These are phyloP conservation scores for Periplaneta americana DNA, from an alignment of 1,140 invertebrate species.

Conservation along the genomic window DNA sequence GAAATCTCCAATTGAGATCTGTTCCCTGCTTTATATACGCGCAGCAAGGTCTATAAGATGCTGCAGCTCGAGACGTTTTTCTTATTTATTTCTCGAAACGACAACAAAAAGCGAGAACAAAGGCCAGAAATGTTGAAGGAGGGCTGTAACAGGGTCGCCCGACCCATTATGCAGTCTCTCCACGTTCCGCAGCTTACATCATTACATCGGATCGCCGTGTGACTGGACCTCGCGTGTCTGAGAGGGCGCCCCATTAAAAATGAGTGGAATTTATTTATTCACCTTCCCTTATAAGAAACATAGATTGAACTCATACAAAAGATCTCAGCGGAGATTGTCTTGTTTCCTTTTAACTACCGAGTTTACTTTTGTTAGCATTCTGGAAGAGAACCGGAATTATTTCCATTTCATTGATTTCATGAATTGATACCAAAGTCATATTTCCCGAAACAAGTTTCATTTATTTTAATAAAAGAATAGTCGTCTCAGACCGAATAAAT, in stretches of 20 bases:
- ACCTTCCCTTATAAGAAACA: background rate
- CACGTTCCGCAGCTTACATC: background rate
- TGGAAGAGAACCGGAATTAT: background rate
- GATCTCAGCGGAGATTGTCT: background rate
- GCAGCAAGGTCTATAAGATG: background rate
- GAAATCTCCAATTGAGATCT: background rate
- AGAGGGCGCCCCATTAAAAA: background rate
- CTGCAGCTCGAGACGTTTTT: background rate
- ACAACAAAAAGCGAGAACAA: background rate
- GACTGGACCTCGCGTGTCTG: background rate
- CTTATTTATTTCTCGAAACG: background rate
- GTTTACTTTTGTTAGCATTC: background rate
- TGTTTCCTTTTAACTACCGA: background rate
- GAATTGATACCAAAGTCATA: background rate
- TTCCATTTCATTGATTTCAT: background rate
- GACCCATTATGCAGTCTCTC: background rate
- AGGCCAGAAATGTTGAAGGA: no score
- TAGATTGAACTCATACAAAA: no score
- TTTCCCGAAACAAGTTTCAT: background rate
- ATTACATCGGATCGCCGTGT: background rate
- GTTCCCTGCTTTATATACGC: background rate
- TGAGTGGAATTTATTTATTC: background rate
- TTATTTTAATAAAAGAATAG: background rate
- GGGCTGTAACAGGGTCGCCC: background rate
- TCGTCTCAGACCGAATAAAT: no score